These are phyloP conservation scores for Lacerta bilineata DNA, from an alignment of 2,797 vertebrate species.

Conservation along the genomic window DNA sequence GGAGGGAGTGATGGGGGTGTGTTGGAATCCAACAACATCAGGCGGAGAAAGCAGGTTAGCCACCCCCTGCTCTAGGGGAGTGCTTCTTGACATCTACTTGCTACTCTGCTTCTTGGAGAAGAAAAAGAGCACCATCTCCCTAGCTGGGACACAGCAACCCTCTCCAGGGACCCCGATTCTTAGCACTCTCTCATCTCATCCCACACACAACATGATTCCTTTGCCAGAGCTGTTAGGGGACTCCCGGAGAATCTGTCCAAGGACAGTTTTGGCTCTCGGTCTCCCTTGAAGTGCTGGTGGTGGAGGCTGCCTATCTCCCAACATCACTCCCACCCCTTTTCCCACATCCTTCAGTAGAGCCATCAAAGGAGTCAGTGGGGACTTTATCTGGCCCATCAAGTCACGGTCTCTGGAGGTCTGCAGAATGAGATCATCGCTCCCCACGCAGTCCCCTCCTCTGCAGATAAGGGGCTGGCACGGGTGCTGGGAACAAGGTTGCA, in stretches of 20 bases:
- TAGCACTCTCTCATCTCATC: neutral
- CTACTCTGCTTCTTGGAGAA: neutral
- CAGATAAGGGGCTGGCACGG: constrained; percentile 22
- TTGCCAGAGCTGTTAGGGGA: neutral
- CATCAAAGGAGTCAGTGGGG: constrained; percentile 30
- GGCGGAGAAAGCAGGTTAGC: neutral
- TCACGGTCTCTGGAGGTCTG: neutral
- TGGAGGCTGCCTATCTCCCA: neutral
- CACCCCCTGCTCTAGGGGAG: neutral
- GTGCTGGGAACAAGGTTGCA: constrained; percentile 24
- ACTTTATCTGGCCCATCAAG: constrained; percentile 39
- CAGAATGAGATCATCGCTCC: constrained; percentile 29
- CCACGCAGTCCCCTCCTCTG: constrained; percentile 9
- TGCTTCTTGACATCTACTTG: too few species aligned
- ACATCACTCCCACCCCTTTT: constrained; percentile 20
- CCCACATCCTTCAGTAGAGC: constrained; percentile 16
- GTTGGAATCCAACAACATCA: too few species aligned
- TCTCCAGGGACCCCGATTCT: neutral
- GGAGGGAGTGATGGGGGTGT: too few species aligned
- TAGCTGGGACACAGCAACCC: neutral
- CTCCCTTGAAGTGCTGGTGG: neutral
- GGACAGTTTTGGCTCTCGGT: neutral
- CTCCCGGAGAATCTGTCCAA: neutral
- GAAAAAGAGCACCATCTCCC: neutral
- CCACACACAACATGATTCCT: neutral